Base-by-base conservation (phyloP, 2,113 vertebrate genomes). In the Nycticorax nycticorax region DNA sequence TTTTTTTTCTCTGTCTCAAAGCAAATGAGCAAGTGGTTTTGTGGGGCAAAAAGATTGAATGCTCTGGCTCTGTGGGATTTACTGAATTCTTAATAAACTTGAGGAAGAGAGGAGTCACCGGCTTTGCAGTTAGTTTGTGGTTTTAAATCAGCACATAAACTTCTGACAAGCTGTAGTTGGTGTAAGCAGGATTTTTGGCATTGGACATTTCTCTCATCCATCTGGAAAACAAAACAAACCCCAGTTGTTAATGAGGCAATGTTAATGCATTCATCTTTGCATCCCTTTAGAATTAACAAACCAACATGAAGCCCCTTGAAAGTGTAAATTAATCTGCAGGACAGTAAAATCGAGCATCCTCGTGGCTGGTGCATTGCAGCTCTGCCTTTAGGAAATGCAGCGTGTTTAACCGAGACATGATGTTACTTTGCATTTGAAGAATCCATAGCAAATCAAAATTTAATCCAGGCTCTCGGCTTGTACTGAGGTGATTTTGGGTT, bases 281-380 rank as follows among this genome's bases (percentile, higher is more conserved):
- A 84, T 87, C 56, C 69, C 60, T 91, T 92, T 72, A 72, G 76
- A 92, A 81, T 81, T 85, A 89, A 48, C 33, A 91, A 86, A 62
- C 47, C 73, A 74, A 81, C 37, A 35, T 12, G 56, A 78, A 83
- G 9, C 32, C 82, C 59, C 26, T 83, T 77, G 47, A 53, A 93
- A 67, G 68, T 43, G 43, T 72, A 60, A 67, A 68, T 88, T 79
- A 63, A 55, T 87, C 76, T 86, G 69, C n/a, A 56, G 90, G 57
- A 72, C 33, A n/a, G 52, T 72, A 30, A 88, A 94, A 52, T 52
- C 5, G 12, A 81, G 45, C 62, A 23, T 48, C 4, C 1, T 48
- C 47, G 30, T 59, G 53, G 68, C 69, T 94, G 88, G 56, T 93
- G 93, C 88, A 78, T 41, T 94, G 95, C 95, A 95, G 85, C 64